phyloP scores from a whole-genome alignment of 1,140 invertebrate species.

The Aleiodes sp. region DNA sequence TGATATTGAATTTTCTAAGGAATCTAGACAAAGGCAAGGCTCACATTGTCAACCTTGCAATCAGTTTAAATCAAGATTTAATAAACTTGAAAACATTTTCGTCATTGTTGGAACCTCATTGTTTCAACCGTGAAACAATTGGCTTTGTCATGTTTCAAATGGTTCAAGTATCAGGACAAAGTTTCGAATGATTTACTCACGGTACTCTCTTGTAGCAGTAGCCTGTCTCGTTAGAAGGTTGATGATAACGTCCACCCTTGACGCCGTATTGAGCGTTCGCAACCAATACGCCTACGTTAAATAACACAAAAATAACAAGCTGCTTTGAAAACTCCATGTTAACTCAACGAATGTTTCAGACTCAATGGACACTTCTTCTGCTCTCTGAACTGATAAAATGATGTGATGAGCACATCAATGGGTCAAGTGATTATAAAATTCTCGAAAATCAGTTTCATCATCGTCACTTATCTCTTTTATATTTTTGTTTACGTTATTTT shows the following conservation, averaged over 20 bases:
- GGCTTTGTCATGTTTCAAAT: neutral
- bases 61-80: too few species aligned
- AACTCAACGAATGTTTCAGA: neutral
- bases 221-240: conserved; percentile 43
- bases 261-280: conserved; percentile 24
- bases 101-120: too few species aligned
- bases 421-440: conserved; percentile 14
- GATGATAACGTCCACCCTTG: conserved; percentile 32
- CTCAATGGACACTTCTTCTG: neutral
- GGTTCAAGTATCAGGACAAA: neutral
- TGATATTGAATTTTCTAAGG: too few species aligned
- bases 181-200: conserved; percentile 52
- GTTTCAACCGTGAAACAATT: neutral
- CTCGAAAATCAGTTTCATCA: neutral
- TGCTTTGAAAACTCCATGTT: conserved; percentile 15
- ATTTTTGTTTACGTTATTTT: neutral
- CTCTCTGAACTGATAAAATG: neutral
- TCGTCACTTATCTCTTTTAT: neutral
- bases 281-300: conserved; percentile 11
- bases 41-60: too few species aligned
- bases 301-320: neutral
- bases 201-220: conserved; percentile 57
- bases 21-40: too few species aligned
- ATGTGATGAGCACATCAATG: neutral
- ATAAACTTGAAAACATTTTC: too few species aligned